Percentiles rank a stretch among this genome's conserved stretches.
Evolutionary conservation across 2,888 invertebrate genomes (phyloP).

Genomic region (Eucriotettix oculatus): DNA sequence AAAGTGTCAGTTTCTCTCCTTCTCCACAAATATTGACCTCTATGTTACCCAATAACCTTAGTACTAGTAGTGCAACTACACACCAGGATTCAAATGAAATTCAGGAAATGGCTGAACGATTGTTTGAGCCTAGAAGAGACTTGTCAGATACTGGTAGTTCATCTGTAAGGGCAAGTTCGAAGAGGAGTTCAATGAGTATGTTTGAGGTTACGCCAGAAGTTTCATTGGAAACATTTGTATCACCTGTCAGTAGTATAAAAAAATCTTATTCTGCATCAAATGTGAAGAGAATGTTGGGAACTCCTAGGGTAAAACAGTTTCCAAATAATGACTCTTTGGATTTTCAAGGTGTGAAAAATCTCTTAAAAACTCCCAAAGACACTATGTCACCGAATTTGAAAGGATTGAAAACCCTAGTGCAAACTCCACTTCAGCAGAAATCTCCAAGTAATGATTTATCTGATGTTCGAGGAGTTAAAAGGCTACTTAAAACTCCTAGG

Average conservation of each 20-base stretch:
- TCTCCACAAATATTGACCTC: neutral
- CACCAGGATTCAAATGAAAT: too few species aligned
- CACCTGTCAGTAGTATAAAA: too few species aligned
- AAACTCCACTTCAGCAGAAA: neutral
- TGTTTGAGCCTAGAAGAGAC: too few species aligned
- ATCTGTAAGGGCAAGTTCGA: too few species aligned
- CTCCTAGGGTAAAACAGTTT: too few species aligned
- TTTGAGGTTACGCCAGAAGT: too few species aligned
- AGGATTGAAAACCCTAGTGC: neutral
- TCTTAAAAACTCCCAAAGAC: neutral
- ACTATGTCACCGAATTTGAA: neutral
- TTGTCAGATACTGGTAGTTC: too few species aligned
- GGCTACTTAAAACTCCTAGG: slow-evolving; percentile 20
- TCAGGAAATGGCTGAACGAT: too few species aligned
- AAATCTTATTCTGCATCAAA: too few species aligned
- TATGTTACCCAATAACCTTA: neutral
- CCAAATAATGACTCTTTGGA: neutral
- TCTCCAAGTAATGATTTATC: slow-evolving; percentile 27
- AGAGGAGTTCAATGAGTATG: too few species aligned
- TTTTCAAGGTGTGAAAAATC: neutral
- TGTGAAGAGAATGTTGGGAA: too few species aligned
- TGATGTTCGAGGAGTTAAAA: slow-evolving; percentile 27
- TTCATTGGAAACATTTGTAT: too few species aligned
- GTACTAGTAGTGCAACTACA: neutral
- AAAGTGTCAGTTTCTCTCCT: neutral